phyloP scores from a whole-genome alignment of 2,113 vertebrate genomes.

The Perccottus glenii region DNA sequence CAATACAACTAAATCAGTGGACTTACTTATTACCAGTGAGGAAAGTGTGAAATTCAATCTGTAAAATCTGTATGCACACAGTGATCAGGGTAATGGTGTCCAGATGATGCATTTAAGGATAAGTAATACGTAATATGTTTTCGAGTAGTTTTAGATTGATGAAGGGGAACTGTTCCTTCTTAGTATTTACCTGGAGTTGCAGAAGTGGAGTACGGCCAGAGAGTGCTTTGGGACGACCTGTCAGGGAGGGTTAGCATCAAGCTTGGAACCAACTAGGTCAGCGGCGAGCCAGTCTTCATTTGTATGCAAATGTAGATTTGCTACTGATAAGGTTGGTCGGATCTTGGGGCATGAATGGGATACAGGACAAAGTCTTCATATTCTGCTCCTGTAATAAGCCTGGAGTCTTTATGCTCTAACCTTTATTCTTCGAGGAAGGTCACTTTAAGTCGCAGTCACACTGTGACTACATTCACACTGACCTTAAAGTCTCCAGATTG shows the following conservation, averaged over 20 bases:
- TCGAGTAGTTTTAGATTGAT: constrained; percentile 7
- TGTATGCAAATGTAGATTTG: constrained; percentile 78
- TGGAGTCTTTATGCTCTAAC: constrained; percentile 46
- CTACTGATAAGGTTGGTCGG: constrained; percentile 72
- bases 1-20: too few relatives aligned
- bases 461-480: not conserved
- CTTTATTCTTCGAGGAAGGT: constrained; percentile 57
- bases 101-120: not conserved
- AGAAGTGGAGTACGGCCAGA: constrained; percentile 35
- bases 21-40: too few relatives aligned
- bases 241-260: constrained; percentile 64
- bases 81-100: not conserved
- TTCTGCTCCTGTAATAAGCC: constrained; percentile 40
- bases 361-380: constrained; percentile 52
- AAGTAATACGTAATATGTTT: not conserved
- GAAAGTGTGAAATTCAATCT: too few relatives aligned
- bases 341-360: constrained; percentile 63
- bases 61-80: not conserved
- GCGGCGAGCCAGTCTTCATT: constrained; percentile 68
- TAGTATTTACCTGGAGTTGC: constrained; percentile 28
- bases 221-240: constrained; percentile 64
- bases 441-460: constrained; percentile 8
- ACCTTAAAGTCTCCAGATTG: too few relatives aligned
- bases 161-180: constrained; percentile 15
- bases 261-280: constrained; percentile 71